phyloP scores from a whole-genome alignment of 2,113 vertebrate species.

The Planiliza haematocheilus region DNA sequence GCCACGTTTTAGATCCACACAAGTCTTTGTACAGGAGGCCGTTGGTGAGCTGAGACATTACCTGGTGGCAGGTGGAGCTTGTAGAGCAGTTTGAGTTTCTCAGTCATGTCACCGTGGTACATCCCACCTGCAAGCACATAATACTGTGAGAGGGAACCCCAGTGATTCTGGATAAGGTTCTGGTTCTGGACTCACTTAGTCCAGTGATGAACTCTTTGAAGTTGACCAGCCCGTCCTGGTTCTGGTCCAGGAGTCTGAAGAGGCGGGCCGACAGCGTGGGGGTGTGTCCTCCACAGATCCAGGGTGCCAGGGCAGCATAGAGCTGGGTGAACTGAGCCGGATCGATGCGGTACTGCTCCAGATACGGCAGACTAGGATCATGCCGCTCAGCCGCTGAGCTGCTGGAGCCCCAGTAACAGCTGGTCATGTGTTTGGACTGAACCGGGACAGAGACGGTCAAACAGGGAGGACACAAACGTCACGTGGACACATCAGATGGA shows the following conservation, averaged over 20 bases:
- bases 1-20: too few relatives aligned
- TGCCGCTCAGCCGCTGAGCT: slow-evolving; percentile 83
- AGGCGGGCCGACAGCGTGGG: slow-evolving; percentile 87
- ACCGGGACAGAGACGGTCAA: not conserved
- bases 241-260: slow-evolving; percentile 93
- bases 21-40: too few relatives aligned
- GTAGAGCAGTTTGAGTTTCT: slow-evolving; percentile 96
- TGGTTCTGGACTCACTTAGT: slow-evolving; percentile 85
- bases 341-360: slow-evolving; percentile 98
- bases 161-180: too few relatives aligned
- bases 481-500: not conserved
- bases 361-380: slow-evolving; percentile 94
- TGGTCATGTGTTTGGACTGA: slow-evolving; percentile 94
- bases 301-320: slow-evolving; percentile 87
- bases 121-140: slow-evolving; percentile 87
- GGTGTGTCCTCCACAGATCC: slow-evolving; percentile 90
- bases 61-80: slow-evolving; percentile 97
- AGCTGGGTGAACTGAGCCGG: slow-evolving; percentile 90
- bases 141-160: not conserved
- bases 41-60: slow-evolving; percentile 64
- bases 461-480: not conserved
- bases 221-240: slow-evolving; percentile 95
- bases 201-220: slow-evolving; percentile 98
- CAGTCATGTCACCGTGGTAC: slow-evolving; percentile 97
- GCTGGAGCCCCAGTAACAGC: slow-evolving; percentile 94